phyloP scores from a whole-genome alignment of 2,797 vertebrate genomes.

The Halcyon leucocephala region DNA sequence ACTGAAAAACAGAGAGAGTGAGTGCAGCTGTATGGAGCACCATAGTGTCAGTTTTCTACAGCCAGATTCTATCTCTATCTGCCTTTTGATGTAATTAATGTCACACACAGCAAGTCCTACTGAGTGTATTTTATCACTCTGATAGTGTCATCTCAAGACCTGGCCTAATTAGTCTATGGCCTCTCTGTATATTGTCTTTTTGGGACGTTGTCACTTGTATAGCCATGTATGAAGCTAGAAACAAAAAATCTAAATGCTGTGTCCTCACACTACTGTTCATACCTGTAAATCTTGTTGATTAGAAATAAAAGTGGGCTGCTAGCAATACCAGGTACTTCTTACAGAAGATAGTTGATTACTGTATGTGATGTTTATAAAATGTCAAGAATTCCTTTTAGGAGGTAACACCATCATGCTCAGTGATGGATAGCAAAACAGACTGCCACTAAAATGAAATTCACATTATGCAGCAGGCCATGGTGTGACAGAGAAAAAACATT shows the following conservation, averaged over 20 bases:
- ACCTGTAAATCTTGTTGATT: background rate
- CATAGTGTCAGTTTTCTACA: background rate
- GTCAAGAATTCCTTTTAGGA: background rate
- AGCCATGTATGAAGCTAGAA: background rate
- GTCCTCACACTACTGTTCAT: background rate
- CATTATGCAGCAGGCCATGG: background rate
- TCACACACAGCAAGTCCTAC: background rate
- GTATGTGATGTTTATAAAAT: background rate
- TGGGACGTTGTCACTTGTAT: background rate
- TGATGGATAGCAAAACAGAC: background rate
- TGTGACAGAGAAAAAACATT: background rate
- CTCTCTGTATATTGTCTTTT: background rate
- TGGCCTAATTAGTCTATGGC: background rate
- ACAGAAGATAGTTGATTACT: background rate
- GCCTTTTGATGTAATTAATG: background rate
- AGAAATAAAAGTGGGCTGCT: background rate
- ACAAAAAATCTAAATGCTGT: background rate
- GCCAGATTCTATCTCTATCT: background rate
- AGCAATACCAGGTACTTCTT: background rate
- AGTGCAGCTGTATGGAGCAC: background rate
- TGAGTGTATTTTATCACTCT: background rate
- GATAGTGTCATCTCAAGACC: background rate
- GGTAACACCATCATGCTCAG: background rate
- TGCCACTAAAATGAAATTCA: background rate
- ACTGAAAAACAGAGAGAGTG: background rate